These are phyloP conservation scores for Rhinatrema bivittatum DNA, from an alignment of 2,797 vertebrate genomes.

Conservation along the genomic window DNA sequence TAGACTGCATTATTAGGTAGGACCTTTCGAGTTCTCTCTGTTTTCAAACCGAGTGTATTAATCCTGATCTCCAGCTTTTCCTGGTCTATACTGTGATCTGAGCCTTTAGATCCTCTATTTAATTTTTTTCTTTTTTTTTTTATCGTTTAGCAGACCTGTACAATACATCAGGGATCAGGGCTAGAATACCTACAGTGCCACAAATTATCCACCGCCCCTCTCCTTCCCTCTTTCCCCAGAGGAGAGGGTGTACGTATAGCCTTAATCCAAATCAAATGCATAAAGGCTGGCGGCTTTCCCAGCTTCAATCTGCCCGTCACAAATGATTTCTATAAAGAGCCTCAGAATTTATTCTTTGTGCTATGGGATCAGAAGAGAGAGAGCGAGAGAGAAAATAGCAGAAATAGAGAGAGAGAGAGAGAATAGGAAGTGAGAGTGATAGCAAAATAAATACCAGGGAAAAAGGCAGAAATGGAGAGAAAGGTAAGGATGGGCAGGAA, in stretches of 20 bases:
- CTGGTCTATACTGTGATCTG: too few relatives aligned
- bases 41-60: too few relatives aligned
- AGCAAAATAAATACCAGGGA: too few relatives aligned
- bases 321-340: constrained; percentile 27
- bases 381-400: not conserved
- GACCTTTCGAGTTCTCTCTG: too few relatives aligned
- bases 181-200: not conserved
- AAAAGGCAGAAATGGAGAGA: not conserved
- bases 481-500: not conserved
- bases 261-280: too few relatives aligned
- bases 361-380: constrained; percentile 19
- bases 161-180: too few relatives aligned
- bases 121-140: too few relatives aligned
- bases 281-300: constrained; percentile 15
- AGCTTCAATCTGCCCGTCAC: not conserved
- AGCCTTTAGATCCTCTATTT: too few relatives aligned
- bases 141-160: too few relatives aligned
- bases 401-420: not conserved
- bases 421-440: too few relatives aligned
- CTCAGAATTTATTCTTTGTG: constrained; percentile 29
- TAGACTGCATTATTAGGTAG: too few relatives aligned
- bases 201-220: not conserved
- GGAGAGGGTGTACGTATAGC: not conserved
- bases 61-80: too few relatives aligned
- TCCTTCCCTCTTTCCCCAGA: not conserved